phyloP scores from a whole-genome alignment of 2,797 vertebrate genomes.

The Selene dorsalis region DNA sequence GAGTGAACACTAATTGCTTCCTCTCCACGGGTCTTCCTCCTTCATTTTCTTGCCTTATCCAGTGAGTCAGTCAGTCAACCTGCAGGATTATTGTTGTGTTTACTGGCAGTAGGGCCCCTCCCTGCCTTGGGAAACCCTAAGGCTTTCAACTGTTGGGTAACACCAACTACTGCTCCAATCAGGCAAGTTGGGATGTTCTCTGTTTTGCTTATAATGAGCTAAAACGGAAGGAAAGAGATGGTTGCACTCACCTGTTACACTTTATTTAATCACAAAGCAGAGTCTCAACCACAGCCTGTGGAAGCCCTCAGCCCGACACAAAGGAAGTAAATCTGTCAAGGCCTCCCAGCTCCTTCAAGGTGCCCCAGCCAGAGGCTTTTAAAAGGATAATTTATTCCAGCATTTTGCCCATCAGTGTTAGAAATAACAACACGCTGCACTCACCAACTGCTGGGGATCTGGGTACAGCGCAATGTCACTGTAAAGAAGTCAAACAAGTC shows the following conservation, averaged over 20 bases:
- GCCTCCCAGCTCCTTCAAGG: slow-evolving; percentile 8
- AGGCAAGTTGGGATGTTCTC: slow-evolving; percentile 48
- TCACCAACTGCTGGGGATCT: not conserved
- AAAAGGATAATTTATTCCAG: not conserved
- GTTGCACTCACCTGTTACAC: slow-evolving; percentile 44
- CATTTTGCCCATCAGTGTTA: not conserved
- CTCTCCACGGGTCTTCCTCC: slow-evolving; percentile 56
- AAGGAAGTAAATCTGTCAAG: slow-evolving; percentile 28
- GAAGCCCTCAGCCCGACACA: slow-evolving; percentile 30
- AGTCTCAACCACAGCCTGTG: not conserved
- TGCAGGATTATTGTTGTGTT: slow-evolving; percentile 77
- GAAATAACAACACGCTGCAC: not conserved
- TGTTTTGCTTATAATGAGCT: slow-evolving; percentile 49
- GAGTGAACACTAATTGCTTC: slow-evolving; percentile 64
- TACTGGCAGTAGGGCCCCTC: slow-evolving; percentile 61
- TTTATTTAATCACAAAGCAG: slow-evolving; percentile 36
- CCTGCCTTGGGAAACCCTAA: slow-evolving; percentile 71
- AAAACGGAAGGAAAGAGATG: slow-evolving; percentile 27
- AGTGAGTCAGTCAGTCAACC: slow-evolving; percentile 68
- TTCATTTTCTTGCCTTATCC: slow-evolving; percentile 57
- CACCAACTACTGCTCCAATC: slow-evolving; percentile 57
- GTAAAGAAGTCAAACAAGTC: not conserved
- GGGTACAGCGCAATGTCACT: no score
- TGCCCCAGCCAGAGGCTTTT: not conserved
- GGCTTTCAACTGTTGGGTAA: slow-evolving; percentile 74